These are phyloP conservation scores for Sphaeramia orbicularis DNA, from an alignment of 2,797 vertebrate genomes.

Conservation along the genomic window DNA sequence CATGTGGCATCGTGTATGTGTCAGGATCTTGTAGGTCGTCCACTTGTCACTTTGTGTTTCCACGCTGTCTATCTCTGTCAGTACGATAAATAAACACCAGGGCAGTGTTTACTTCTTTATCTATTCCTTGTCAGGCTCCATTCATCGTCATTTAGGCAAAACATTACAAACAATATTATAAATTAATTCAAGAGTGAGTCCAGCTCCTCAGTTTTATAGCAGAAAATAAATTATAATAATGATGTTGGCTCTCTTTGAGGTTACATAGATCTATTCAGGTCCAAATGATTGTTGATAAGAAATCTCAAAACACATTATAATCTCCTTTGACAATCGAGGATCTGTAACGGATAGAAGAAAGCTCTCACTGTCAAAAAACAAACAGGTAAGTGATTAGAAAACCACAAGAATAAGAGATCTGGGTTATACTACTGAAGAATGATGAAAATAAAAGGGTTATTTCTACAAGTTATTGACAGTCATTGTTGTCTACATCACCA, in stretches of 20 bases:
- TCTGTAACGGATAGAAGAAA: conserved; percentile 11
- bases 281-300: conserved; percentile 12
- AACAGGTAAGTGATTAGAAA: not conserved
- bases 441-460: no score
- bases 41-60: conserved; percentile 17
- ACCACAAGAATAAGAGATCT: no score
- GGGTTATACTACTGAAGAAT: no score
- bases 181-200: conserved; percentile 10
- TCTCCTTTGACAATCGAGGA: conserved; percentile 7
- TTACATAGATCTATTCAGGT: conserved; percentile 8
- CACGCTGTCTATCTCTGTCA: conserved; percentile 8
- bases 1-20: conserved; percentile 56
- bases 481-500: no score
- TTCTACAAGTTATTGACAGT: no score
- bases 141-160: not conserved
- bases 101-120: not conserved
- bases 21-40: not conserved
- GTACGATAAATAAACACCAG: conserved; percentile 18
- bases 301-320: conserved; percentile 13
- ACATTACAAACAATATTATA: no score
- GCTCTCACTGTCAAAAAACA: conserved; percentile 30
- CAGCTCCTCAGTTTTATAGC: conserved; percentile 20
- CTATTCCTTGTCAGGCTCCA: conserved; percentile 1
- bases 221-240: not conserved
- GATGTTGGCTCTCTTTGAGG: not conserved